Conservation (phyloP, 2,113 vertebrate species). For the Telmatochromis sp. region DNA sequence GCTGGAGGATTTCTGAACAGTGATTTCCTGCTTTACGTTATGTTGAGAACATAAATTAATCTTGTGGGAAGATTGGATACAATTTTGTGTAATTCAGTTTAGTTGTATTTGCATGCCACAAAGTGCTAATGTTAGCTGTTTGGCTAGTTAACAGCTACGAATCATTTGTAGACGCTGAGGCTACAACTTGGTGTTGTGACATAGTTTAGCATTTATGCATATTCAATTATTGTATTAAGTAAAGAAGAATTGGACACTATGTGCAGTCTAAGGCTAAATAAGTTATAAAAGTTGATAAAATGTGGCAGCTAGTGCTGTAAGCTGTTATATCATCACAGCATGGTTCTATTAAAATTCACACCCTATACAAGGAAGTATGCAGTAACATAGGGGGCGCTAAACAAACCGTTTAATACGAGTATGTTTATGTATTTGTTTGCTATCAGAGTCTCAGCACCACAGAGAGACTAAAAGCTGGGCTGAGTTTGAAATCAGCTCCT, state of each 20-base stretch:
- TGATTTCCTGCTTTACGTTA: not conserved
- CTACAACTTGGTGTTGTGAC: not conserved
- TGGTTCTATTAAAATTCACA: not conserved
- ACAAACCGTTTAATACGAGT: not conserved
- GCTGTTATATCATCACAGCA: not conserved
- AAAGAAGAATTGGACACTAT: not conserved
- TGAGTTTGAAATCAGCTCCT: not conserved
- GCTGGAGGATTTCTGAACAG: not conserved
- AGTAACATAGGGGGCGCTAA: rapidly evolving
- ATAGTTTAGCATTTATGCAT: not conserved
- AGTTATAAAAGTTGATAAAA: not conserved
- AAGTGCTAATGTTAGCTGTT: not conserved
- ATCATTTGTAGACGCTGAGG: not conserved
- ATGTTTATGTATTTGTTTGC: not conserved
- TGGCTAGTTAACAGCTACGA: too few species aligned
- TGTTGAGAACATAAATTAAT: not conserved
- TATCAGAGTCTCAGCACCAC: not conserved
- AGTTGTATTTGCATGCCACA: not conserved
- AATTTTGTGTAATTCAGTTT: not conserved
- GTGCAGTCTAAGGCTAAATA: not conserved
- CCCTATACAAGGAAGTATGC: not conserved
- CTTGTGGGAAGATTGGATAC: not conserved
- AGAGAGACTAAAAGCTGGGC: not conserved
- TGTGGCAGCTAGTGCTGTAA: too few species aligned
- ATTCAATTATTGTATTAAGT: not conserved